Conservation (phyloP, 2,113 vertebrate genomes). For the Nerophis lumbriciformis region DNA sequence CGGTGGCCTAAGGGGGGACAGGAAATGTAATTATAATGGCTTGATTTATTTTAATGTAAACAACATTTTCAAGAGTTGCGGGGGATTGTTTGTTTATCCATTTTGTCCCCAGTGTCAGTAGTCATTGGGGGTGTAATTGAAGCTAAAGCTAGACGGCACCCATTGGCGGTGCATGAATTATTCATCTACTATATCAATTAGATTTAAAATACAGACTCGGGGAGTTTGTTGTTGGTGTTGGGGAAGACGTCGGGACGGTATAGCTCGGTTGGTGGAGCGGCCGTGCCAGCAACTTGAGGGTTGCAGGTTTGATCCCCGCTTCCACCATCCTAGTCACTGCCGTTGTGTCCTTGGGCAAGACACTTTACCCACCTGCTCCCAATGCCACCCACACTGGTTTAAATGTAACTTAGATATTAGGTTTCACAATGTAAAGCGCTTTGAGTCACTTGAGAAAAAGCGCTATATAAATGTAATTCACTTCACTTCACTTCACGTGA, state of each 20-base stretch:
- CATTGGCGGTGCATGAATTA: slow-evolving; percentile 36
- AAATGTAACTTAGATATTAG: too few species aligned
- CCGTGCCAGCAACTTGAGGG: too few species aligned
- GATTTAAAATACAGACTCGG: slow-evolving; percentile 12
- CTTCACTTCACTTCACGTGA: too few species aligned
- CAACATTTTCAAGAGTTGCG: slow-evolving; percentile 26
- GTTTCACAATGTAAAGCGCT: too few species aligned
- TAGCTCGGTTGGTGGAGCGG: too few species aligned
- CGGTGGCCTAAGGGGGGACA: slow-evolving; percentile 14
- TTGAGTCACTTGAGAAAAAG: too few species aligned
- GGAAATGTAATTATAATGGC: slow-evolving; percentile 23
- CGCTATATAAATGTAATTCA: too few species aligned
- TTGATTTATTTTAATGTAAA: slow-evolving; percentile 33
- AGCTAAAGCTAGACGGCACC: slow-evolving; percentile 29
- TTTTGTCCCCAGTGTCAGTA: slow-evolving; percentile 19
- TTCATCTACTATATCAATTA: slow-evolving; percentile 41
- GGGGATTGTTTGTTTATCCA: slow-evolving; percentile 28
- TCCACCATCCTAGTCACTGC: too few species aligned
- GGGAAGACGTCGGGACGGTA: background rate
- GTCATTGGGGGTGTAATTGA: slow-evolving; percentile 26
- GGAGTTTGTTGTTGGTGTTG: background rate
- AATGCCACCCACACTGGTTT: too few species aligned
- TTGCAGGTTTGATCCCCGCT: too few species aligned
- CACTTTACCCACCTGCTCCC: too few species aligned
- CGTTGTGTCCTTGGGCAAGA: too few species aligned